A percentile compares a stretch with the other conserved stretches of the same genome.
Conservation (phyloP, 1,140 invertebrate species). For the Patella vulgata region DNA sequence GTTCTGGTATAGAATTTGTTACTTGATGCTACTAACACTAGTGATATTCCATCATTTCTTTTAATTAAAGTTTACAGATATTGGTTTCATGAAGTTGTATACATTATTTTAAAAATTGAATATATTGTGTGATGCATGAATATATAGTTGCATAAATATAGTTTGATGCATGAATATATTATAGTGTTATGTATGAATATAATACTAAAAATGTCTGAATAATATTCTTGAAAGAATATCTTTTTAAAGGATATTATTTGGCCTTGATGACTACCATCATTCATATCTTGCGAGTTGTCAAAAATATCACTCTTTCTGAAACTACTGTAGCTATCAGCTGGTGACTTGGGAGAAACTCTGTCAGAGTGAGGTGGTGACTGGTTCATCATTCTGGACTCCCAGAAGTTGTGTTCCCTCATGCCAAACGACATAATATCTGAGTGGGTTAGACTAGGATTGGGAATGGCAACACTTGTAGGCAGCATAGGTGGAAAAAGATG, state of each 20-base stretch:
- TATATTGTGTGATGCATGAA: no score
- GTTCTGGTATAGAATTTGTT: no score
- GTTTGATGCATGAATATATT: no score
- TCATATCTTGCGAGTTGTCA: slow-evolving; percentile 35
- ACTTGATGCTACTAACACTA: no score
- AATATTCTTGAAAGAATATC: slow-evolving; percentile 1
- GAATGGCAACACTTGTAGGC: slow-evolving; percentile 91
- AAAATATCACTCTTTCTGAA: slow-evolving; percentile 50
- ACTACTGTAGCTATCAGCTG: slow-evolving; percentile 42
- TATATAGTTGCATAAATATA: no score
- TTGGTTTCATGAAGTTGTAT: no score
- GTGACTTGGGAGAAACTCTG: slow-evolving; percentile 50
- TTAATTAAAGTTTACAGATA: no score
- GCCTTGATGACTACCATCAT: slow-evolving; percentile 45
- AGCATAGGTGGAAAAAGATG: slow-evolving; percentile 77
- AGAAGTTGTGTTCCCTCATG: slow-evolving; percentile 74
- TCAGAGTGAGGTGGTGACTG: slow-evolving; percentile 46
- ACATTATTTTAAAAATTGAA: no score
- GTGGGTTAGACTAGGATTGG: slow-evolving; percentile 94
- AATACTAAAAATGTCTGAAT: background rate
- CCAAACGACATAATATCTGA: slow-evolving; percentile 81
- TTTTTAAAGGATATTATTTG: slow-evolving; percentile 68
- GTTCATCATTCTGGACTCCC: slow-evolving; percentile 47
- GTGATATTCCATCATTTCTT: no score
- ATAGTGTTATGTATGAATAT: no score